These are phyloP conservation scores for Pangasius mekongensis DNA, from an alignment of 2,797 vertebrate genomes.

Conservation along the genomic window DNA sequence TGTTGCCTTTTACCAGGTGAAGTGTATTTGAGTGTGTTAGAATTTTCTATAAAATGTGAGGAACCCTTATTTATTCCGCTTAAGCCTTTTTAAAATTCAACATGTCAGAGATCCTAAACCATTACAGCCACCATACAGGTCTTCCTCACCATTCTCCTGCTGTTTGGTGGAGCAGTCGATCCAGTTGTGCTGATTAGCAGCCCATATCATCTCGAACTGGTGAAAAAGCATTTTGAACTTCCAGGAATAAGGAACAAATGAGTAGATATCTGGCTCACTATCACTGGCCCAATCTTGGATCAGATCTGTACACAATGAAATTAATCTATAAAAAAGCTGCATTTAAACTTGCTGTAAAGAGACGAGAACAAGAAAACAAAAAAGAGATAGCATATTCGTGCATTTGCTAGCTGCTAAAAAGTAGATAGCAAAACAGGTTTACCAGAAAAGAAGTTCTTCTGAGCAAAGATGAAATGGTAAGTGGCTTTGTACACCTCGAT, in stretches of 20 bases:
- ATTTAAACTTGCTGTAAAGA: neutral
- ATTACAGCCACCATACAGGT: neutral
- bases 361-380: no score
- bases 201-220: conserved; percentile 99
- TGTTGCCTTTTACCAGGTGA: neutral
- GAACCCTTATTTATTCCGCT: neutral
- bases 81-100: neutral
- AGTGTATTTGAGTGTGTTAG: neutral
- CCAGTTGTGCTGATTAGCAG: conserved; percentile 98
- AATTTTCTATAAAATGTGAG: neutral
- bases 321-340: neutral
- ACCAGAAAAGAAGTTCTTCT: conserved; percentile 99
- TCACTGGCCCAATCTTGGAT: conserved; percentile 98
- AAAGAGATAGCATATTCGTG: neutral
- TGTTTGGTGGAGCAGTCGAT: conserved; percentile 98
- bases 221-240: conserved; percentile 97
- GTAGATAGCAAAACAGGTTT: conserved; percentile 26
- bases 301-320: conserved; percentile 79
- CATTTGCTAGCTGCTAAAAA: neutral
- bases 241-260: conserved; percentile 97
- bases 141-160: conserved; percentile 91
- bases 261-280: conserved; percentile 94
- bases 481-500: conserved; percentile 98
- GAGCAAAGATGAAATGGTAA: conserved; percentile 98
- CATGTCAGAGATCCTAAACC: neutral